These are phyloP conservation scores for Mallotus villosus DNA, from an alignment of 2,797 vertebrate genomes.

Conservation along the genomic window DNA sequence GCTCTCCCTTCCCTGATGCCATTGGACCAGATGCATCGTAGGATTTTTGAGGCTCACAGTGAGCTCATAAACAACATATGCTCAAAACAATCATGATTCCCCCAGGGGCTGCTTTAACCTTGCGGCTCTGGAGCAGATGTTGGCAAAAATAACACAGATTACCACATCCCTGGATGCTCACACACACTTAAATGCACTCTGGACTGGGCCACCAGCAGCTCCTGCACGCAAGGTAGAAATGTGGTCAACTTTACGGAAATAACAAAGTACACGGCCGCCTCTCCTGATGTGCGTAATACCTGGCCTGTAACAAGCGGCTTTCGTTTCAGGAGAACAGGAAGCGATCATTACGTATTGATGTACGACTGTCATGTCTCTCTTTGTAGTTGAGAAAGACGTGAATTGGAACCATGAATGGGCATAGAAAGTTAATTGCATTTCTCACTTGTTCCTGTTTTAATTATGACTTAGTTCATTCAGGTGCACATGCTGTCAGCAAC, in stretches of 20 bases:
- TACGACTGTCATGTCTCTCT: conserved; percentile 28
- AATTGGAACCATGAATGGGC: conserved; percentile 56
- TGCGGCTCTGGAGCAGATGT: conserved; percentile 70
- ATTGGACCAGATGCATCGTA: background rate
- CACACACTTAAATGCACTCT: conserved; percentile 29
- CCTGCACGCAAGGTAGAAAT: background rate
- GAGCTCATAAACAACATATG: conserved; percentile 76
- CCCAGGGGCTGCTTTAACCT: conserved; percentile 74
- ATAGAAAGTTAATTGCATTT: conserved; percentile 62
- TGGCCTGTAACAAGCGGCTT: background rate
- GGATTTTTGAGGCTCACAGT: conserved; percentile 41
- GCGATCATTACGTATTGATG: conserved; percentile 55
- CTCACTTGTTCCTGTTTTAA: conserved; percentile 55
- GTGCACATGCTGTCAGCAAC: conserved; percentile 29
- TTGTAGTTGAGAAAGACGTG: conserved; percentile 16
- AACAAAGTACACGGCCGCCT: no score
- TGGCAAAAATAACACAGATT: conserved; percentile 62
- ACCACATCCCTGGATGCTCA: conserved; percentile 57
- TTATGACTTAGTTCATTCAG: conserved; percentile 54
- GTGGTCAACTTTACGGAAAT: no score
- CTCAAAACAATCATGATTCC: conserved; percentile 62
- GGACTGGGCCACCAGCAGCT: conserved; percentile 34
- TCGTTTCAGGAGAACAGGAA: background rate
- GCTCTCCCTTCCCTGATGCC: conserved; percentile 13
- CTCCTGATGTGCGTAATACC: no score